Evolutionary conservation across 2,113 vertebrate genomes (phyloP).

Genomic region (Anarrhichthys ocellatus): DNA sequence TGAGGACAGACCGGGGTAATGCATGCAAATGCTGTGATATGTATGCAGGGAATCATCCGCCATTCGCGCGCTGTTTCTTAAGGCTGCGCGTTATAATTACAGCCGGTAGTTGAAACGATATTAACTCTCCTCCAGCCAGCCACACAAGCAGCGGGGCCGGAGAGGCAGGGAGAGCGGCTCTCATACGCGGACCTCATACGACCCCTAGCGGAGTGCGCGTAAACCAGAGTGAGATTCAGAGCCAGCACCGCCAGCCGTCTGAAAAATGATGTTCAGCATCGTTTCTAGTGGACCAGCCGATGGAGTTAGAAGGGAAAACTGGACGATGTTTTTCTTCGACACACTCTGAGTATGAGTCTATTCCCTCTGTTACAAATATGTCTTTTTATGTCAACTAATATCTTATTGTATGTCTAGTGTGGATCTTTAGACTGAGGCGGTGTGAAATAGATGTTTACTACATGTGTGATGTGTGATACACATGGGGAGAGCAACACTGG

Average conservation of each 20-base stretch:
- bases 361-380: too few species aligned
- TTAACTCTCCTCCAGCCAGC: constrained; percentile 42
- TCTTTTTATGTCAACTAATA: neutral
- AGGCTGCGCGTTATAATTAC: constrained; percentile 54
- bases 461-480: neutral
- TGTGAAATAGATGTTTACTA: neutral
- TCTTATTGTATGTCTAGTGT: neutral
- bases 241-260: too few species aligned
- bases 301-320: too few species aligned
- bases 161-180: neutral
- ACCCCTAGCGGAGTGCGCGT: constrained; percentile 81
- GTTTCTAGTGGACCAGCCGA: neutral
- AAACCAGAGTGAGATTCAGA: neutral
- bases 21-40: constrained; percentile 69
- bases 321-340: too few species aligned
- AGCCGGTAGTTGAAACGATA: constrained; percentile 41
- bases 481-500: neutral
- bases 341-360: too few species aligned
- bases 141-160: constrained; percentile 1
- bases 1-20: constrained; percentile 29
- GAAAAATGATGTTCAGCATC: neutral
- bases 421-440: neutral
- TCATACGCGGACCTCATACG: constrained; percentile 80
- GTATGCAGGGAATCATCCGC: constrained; percentile 57
- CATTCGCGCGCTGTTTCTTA: constrained; percentile 42